Conservation (phyloP, 2,888 invertebrate species). For the Dicranocentrus wangi region DNA sequence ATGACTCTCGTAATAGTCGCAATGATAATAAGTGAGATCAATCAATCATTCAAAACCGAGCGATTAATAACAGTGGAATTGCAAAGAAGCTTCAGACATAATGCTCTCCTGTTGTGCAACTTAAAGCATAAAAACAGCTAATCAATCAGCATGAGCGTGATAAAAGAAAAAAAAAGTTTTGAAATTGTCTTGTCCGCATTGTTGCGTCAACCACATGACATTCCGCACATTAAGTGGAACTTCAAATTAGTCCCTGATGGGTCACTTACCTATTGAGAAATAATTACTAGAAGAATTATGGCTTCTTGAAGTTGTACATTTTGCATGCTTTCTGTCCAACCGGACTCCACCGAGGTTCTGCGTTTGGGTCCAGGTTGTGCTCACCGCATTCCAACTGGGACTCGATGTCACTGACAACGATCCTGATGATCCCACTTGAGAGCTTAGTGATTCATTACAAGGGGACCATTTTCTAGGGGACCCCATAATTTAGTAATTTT, state of each 20-base stretch:
- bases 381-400: not conserved
- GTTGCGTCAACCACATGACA: no score
- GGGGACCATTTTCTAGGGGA: not conserved
- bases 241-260: no score
- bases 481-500: not conserved
- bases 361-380: not conserved
- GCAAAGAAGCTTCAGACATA: no score
- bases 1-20: not conserved
- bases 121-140: no score
- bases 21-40: slow-evolving; percentile 18
- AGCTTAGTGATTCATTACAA: no score
- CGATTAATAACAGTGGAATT: no score
- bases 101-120: no score
- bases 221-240: not conserved
- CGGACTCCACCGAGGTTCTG: slow-evolving; percentile 3
- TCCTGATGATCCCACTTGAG: not conserved
- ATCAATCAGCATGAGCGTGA: no score
- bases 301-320: slow-evolving; percentile 50
- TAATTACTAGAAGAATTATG: slow-evolving; percentile 50
- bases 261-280: slow-evolving; percentile 50
- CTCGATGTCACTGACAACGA: not conserved
- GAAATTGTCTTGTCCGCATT: no score
- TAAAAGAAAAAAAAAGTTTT: no score
- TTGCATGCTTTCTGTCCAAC: slow-evolving; percentile 28
- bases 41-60: not conserved